Evolutionary conservation across 2,888 invertebrate species (phyloP).

Genomic region (Drosophila paranaensis): DNA sequence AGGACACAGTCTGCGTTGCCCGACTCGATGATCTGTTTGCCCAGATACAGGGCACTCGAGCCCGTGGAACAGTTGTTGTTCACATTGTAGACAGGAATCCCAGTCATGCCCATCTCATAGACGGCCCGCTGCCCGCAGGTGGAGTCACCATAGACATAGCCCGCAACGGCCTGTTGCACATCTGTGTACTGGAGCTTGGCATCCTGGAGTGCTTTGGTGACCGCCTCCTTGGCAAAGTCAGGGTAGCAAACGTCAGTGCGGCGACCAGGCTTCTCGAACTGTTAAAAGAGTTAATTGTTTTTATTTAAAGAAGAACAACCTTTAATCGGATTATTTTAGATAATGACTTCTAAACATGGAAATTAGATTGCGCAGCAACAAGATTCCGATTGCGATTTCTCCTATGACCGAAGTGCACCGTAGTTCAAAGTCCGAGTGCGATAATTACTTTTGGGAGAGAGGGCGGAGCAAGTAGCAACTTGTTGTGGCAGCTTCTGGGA

Average conservation of each 20-base stretch:
- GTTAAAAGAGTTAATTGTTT: slow-evolving; percentile 9
- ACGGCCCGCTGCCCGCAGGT: slow-evolving; percentile 97
- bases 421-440: slow-evolving; percentile 62
- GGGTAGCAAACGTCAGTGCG: slow-evolving; percentile 95
- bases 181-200: slow-evolving; percentile 90
- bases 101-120: slow-evolving; percentile 97
- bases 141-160: slow-evolving; percentile 98
- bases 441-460: slow-evolving; percentile 17
- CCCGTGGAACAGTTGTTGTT: slow-evolving; percentile 99
- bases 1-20: slow-evolving; percentile 94
- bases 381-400: slow-evolving; percentile 31
- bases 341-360: slow-evolving; percentile 12
- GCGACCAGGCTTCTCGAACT: slow-evolving; percentile 97
- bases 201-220: slow-evolving; percentile 94
- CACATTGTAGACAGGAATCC: slow-evolving; percentile 98
- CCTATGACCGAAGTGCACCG: slow-evolving; percentile 60
- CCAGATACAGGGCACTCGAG: slow-evolving; percentile 95
- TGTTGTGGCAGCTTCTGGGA: slow-evolving; percentile 21
- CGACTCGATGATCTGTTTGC: slow-evolving; percentile 96
- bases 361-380: slow-evolving; percentile 41
- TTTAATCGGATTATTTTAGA: slow-evolving; percentile 45
- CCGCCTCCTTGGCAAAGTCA: slow-evolving; percentile 96
- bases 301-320: slow-evolving; percentile 15
- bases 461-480: slow-evolving; percentile 13
- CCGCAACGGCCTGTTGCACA: slow-evolving; percentile 95